These are phyloP conservation scores for Diadromus collaris DNA, from an alignment of 2,888 invertebrate species.

Conservation along the genomic window DNA sequence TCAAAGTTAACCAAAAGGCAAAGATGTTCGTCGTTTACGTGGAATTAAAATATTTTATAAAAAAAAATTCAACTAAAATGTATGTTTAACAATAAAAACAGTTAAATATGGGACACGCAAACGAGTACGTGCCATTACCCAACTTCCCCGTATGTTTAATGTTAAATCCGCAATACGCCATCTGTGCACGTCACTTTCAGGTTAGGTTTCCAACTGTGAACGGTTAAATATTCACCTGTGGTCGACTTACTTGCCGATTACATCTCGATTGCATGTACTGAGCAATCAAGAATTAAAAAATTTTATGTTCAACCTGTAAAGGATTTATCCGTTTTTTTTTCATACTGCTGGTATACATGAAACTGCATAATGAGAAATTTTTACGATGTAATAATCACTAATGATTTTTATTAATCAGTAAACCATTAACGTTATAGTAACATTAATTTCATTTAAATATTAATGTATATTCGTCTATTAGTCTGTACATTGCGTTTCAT, in stretches of 20 bases:
- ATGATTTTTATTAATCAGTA: constrained; percentile 18
- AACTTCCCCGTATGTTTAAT: constrained; percentile 56
- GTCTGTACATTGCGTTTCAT: constrained; percentile 1
- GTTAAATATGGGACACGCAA: constrained; percentile 57
- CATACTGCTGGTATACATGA: too few species aligned
- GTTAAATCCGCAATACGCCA: constrained; percentile 52
- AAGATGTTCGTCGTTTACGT: constrained; percentile 21
- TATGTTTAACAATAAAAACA: constrained; percentile 43
- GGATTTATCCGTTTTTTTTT: neutral
- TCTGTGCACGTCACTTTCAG: constrained; percentile 55
- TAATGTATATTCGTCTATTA: constrained; percentile 20
- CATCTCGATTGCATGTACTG: neutral
- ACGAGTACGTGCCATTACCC: constrained; percentile 39
- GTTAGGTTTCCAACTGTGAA: constrained; percentile 34
- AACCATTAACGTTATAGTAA: neutral
- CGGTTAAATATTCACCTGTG: neutral
- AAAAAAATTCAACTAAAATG: constrained; percentile 50
- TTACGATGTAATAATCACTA: neutral
- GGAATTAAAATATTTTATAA: constrained; percentile 4
- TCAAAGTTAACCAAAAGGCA: constrained; percentile 10
- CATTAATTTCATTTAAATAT: neutral
- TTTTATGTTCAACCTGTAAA: neutral
- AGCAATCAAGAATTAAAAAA: neutral
- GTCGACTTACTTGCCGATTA: neutral
- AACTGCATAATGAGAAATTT: neutral